These are phyloP conservation scores for Leiothrix lutea DNA, from an alignment of 2,113 vertebrate species.

Conservation along the genomic window DNA sequence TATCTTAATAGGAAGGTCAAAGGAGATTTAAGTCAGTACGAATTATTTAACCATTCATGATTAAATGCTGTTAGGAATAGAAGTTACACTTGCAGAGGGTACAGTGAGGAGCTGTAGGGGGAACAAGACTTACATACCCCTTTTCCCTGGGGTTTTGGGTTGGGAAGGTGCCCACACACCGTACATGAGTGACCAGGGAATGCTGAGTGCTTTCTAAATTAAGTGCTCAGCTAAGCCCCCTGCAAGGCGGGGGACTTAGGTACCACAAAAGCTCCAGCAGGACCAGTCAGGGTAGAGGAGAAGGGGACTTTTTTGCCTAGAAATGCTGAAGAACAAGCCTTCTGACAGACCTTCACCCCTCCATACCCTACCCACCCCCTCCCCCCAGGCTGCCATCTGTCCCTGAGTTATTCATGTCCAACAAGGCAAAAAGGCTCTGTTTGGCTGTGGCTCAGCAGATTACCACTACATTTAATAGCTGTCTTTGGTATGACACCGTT, in stretches of 20 bases:
- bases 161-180: not conserved
- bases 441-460: constrained; percentile 56
- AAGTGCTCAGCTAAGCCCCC: not conserved
- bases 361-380: not conserved
- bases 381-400: not conserved
- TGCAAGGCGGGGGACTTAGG: not conserved
- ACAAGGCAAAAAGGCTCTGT: not conserved
- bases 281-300: not conserved
- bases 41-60: not conserved
- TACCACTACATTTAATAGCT: constrained; percentile 48
- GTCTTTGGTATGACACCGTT: constrained; percentile 22
- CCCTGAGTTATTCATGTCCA: not conserved
- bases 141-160: not conserved
- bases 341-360: not conserved
- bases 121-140: not conserved
- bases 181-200: not conserved
- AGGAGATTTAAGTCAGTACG: not conserved
- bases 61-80: not conserved
- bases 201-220: not conserved
- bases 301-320: not conserved
- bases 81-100: not conserved
- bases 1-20: not conserved
- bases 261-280: not conserved
- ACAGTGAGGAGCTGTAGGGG: not conserved
- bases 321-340: not conserved